phyloP scores from a whole-genome alignment of 1,140 invertebrate species.

The Drosophila micromelanica region DNA sequence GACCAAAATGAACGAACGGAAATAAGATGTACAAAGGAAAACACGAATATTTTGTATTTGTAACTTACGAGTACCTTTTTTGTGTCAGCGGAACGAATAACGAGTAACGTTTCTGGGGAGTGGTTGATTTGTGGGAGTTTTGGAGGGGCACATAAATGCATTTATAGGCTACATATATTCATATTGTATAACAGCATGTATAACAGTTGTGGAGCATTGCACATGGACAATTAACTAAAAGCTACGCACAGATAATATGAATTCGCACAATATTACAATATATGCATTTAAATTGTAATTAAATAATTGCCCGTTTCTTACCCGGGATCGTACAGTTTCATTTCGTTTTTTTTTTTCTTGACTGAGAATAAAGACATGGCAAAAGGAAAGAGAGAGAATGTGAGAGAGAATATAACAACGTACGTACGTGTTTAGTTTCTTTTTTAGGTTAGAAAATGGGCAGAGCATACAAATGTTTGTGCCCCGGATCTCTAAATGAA shows the following conservation, averaged over 20 bases:
- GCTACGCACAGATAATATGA: constrained; percentile 42
- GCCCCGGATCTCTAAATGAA: constrained; percentile 56
- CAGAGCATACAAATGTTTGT: constrained; percentile 26
- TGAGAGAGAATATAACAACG: constrained; percentile 32
- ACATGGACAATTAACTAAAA: constrained; percentile 45
- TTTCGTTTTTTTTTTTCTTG: constrained; percentile 25
- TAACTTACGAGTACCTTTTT: constrained; percentile 29
- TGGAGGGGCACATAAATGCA: constrained; percentile 25
- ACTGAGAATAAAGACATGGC: constrained; percentile 40
- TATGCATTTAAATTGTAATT: constrained; percentile 9
- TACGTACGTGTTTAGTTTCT: constrained; percentile 15
- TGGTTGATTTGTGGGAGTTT: not conserved
- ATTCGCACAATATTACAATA: constrained; percentile 36
- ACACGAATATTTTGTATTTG: not conserved
- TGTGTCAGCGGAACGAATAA: constrained; percentile 47
- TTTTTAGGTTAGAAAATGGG: constrained; percentile 27
- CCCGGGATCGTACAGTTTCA: constrained; percentile 39
- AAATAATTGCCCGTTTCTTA: constrained; percentile 41
- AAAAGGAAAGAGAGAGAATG: constrained; percentile 18
- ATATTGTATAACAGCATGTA: constrained; percentile 50
- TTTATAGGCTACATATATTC: constrained; percentile 27
- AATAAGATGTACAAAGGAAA: constrained; percentile 2
- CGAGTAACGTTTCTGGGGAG: constrained; percentile 5
- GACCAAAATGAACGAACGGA: constrained; percentile 46
- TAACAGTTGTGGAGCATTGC: constrained; percentile 45